Conservation (phyloP, 2,797 vertebrate species). For the Vireo griseus region DNA sequence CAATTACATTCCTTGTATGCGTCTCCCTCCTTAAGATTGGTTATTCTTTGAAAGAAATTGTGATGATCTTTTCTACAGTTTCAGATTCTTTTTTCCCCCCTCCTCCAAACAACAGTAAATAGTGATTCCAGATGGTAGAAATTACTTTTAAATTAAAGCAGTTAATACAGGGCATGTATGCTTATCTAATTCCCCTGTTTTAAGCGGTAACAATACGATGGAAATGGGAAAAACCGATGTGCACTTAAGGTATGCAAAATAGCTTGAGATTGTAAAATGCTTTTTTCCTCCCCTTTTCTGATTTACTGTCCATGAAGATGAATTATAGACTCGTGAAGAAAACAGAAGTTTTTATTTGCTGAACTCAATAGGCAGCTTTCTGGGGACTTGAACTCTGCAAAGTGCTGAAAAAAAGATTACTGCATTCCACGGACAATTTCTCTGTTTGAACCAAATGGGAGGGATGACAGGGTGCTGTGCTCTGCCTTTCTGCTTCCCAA, state of each 20-base stretch:
- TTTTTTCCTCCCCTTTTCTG: not conserved
- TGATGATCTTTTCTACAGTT: constrained; percentile 52
- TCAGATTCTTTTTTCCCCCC: not conserved
- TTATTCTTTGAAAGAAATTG: constrained; percentile 32
- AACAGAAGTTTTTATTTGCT: constrained; percentile 64
- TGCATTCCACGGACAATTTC: constrained; percentile 23
- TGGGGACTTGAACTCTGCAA: constrained; percentile 56
- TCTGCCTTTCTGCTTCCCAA: constrained; percentile 6
- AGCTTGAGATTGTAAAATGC: constrained; percentile 53
- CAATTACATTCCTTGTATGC: constrained; percentile 29
- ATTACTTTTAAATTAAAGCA: constrained; percentile 54
- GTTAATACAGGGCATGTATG: constrained; percentile 35
- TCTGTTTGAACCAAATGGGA: constrained; percentile 51
- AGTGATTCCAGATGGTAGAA: constrained; percentile 48
- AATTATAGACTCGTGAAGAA: constrained; percentile 48
- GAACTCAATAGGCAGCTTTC: constrained; percentile 55
- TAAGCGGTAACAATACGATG: not conserved
- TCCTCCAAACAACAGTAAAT: constrained; percentile 18
- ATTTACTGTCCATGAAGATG: constrained; percentile 71
- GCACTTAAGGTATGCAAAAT: constrained; percentile 49
- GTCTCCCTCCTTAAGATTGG: not conserved
- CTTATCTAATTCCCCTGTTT: constrained; percentile 49
- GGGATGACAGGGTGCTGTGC: constrained; percentile 26
- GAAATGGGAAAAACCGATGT: constrained; percentile 60
- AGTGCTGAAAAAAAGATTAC: constrained; percentile 66